phyloP scores from a whole-genome alignment of 2,797 vertebrate species.

The Mastacembelus armatus region DNA sequence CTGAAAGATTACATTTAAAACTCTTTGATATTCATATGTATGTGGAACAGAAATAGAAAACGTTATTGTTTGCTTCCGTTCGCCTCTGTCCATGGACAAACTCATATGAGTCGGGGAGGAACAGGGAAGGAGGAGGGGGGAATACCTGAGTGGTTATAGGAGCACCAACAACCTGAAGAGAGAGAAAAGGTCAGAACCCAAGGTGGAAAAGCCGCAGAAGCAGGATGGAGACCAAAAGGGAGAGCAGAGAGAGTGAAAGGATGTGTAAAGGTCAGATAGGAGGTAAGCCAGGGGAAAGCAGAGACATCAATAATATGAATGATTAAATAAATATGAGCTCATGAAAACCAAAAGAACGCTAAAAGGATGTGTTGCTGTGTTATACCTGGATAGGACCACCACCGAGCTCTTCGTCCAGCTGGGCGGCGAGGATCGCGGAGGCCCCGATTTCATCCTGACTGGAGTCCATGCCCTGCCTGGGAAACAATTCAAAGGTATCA shows the following conservation, averaged over 20 bases:
- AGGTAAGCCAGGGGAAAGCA: constrained; percentile 28
- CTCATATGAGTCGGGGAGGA: constrained; percentile 29
- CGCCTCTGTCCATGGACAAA: constrained; percentile 41
- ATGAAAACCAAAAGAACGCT: not conserved
- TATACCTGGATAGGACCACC: constrained; percentile 94
- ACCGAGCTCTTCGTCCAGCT: constrained; percentile 95
- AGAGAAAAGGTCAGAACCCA: constrained; percentile 59
- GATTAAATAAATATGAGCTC: constrained; percentile 1
- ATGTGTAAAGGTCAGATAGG: constrained; percentile 45
- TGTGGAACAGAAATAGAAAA: not conserved
- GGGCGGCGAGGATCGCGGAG: constrained; percentile 89
- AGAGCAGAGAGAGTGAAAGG: constrained; percentile 36
- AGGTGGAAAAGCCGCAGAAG: constrained; percentile 42
- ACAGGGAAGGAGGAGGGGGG: constrained; percentile 24
- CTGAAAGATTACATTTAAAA: not conserved
- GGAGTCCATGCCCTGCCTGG: constrained; percentile 93
- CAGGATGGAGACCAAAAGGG: constrained; percentile 18
- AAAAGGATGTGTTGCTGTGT: not conserved
- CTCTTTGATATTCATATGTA: not conserved
- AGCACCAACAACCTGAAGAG: constrained; percentile 83
- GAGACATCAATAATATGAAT: constrained; percentile 13
- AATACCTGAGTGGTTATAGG: constrained; percentile 87
- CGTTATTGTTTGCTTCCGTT: not conserved
- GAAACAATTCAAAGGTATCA: not conserved
- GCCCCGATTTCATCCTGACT: constrained; percentile 92